Base-by-base conservation (phyloP, 2,113 vertebrate species). In the Octodon degus region DNA sequence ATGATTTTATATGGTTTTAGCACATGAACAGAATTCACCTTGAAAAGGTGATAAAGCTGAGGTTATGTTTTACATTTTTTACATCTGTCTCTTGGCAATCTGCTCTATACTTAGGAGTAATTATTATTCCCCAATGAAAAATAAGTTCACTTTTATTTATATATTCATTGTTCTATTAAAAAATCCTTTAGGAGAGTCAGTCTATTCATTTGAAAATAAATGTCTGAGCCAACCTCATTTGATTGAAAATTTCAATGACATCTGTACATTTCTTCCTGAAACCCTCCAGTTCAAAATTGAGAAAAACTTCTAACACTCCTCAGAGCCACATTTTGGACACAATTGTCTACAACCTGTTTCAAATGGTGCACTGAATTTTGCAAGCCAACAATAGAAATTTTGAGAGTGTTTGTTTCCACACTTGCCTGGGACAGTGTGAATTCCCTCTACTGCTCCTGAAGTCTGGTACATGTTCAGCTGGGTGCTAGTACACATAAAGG, bases 351-450 rank as follows among this genome's bases (percentile, higher is more conserved):
- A 77, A 30, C 50, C 40, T 4, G 0, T 43, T 83, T 89, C 53
- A 60, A 22, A 89, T 53, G 3, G 53, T 47, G 6, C 8, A 53
- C 37, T 55, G 53, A 24, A 90, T 13, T 27, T 96, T 90, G 85
- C 92, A 92, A 9, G n/a, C 24, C 1, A 37, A 19, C 16, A 40
- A 34, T 0, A 83, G 32, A 94, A 96, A 97, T 96, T 47, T 65
- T 19, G 19, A 74, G 60, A 96, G 83, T 98, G 89, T 65, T 93
- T 7, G 40, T 34, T 79, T 96, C 89, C 89, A 94, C 25, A n/a
- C 58, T 16, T 55, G 93, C 96, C 96, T 70, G 17, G 86, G 47
- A 95, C 95, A 86, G 32, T 32, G 17, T 50, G 80, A 63, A 86
- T 79, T 92, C n/a, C n/a, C 12, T 43, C n/a, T 11, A 16, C 24